phyloP scores from a whole-genome alignment of 2,797 vertebrate species.

The Rhincodon typus region DNA sequence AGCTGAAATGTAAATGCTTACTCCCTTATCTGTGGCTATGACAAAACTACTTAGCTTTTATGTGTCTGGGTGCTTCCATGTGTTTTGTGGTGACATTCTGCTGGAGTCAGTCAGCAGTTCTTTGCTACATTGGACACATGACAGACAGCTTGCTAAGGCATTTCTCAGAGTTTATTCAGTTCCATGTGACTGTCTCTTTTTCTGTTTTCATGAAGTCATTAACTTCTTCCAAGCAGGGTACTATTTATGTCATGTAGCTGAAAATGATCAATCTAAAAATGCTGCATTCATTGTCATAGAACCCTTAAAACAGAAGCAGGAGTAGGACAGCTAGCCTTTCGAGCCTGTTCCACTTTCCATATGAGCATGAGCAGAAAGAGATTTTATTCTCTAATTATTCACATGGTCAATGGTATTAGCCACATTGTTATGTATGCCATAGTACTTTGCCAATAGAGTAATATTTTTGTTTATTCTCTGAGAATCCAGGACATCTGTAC shows the following conservation, averaged over 20 bases:
- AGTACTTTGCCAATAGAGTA: background rate
- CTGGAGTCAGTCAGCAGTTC: background rate
- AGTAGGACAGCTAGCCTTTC: no score
- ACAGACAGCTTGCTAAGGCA: background rate
- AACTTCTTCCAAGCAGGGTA: background rate
- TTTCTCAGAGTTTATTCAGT: background rate
- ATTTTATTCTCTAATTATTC: background rate
- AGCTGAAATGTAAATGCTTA: no score
- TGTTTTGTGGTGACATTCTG: background rate
- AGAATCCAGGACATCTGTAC: background rate
- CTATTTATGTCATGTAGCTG: background rate
- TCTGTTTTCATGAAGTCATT: background rate
- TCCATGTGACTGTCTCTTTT: background rate
- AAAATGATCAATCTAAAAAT: background rate
- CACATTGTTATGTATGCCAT: background rate
- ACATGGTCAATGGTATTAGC: background rate
- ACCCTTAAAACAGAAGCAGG: no score
- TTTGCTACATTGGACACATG: background rate
- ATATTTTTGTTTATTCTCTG: background rate
- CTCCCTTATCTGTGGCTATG: background rate
- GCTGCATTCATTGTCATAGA: background rate
- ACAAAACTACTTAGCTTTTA: background rate
- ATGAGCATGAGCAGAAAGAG: background rate
- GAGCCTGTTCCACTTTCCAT: no score
- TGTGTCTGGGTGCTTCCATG: background rate